Evolutionary conservation across 2,797 vertebrate species (phyloP).

Genomic region (Notamacropus eugenii): DNA sequence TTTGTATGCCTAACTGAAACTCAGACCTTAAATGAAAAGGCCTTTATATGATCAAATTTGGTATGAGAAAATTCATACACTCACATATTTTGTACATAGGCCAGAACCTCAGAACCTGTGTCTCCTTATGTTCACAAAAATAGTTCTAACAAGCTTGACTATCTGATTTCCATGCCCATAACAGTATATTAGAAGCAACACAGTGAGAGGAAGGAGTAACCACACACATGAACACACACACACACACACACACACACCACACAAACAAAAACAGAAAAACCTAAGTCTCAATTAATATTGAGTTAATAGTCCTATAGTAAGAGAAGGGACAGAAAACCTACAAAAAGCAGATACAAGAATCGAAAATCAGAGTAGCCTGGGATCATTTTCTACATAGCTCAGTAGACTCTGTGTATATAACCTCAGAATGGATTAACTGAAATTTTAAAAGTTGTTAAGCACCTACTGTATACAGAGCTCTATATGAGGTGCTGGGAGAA

Average conservation of each 20-base stretch:
- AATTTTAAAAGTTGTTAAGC: neutral
- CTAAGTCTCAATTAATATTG: neutral
- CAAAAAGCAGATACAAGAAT: neutral
- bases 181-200: neutral
- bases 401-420: neutral
- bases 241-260: too few species aligned
- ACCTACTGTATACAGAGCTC: neutral
- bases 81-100: conserved; percentile 9
- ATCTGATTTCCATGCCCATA: conserved; percentile 22
- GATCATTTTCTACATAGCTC: neutral
- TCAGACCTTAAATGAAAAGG: neutral
- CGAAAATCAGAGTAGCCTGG: neutral
- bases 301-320: conserved; percentile 4
- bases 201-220: neutral
- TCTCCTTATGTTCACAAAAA: conserved; percentile 15
- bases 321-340: conserved; percentile 3
- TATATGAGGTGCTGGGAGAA: neutral
- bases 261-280: neutral
- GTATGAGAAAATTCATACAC: neutral
- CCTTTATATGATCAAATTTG: neutral
- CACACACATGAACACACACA: neutral
- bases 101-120: neutral
- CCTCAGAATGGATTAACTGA: neutral
- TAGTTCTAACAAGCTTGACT: conserved; percentile 14
- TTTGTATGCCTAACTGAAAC: neutral